phyloP scores from a whole-genome alignment of 1,140 invertebrate species.

The Dreissena rostriformis region DNA sequence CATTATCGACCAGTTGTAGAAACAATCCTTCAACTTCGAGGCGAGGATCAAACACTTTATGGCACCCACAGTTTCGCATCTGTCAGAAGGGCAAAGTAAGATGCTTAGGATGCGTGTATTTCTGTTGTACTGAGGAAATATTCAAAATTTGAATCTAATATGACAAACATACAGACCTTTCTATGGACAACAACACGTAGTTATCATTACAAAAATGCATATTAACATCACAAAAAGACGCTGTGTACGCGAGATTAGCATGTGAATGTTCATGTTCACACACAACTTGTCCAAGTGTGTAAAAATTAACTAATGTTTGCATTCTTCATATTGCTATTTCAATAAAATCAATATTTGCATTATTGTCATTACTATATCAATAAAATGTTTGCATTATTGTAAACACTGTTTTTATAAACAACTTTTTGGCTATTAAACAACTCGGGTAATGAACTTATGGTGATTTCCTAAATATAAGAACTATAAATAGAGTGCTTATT shows the following conservation, averaged over 20 bases:
- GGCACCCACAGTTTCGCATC: constrained; percentile 29
- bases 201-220: too few species aligned
- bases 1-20: constrained; percentile 44
- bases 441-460: background rate
- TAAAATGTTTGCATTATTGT: background rate
- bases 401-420: background rate
- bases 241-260: background rate
- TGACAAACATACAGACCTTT: too few species aligned
- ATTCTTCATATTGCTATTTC: background rate
- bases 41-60: constrained; percentile 22
- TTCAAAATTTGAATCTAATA: too few species aligned
- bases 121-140: too few species aligned
- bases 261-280: background rate
- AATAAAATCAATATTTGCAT: background rate
- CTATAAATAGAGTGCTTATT: background rate
- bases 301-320: background rate
- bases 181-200: too few species aligned
- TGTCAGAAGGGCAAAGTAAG: constrained; percentile 38
- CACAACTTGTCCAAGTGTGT: too few species aligned
- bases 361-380: background rate
- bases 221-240: background rate
- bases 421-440: too few species aligned
- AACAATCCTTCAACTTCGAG: constrained; percentile 37
- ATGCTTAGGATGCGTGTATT: background rate
- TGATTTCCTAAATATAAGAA: background rate